Evolutionary conservation across 2,113 vertebrate genomes (phyloP), one percentile per base, ranked within the genome.

Genomic region (Lampris megalopsis): DNA sequence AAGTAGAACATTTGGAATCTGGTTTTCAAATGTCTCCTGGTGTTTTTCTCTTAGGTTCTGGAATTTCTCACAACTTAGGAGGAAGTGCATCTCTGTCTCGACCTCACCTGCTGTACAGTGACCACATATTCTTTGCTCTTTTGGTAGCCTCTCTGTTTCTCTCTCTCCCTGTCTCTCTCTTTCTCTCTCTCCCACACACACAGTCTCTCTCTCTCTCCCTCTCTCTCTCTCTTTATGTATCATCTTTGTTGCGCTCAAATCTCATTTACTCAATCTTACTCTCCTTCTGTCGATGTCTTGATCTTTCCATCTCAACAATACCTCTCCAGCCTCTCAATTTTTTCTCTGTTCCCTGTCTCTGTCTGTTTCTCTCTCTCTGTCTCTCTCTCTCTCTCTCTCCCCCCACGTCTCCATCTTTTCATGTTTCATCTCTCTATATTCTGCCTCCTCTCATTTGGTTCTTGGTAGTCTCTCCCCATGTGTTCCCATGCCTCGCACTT

Each of bases 401-500:
- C 3, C 1, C 57, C 72, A 62, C 66, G 79, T 68, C 75, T 45
- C 74, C 73, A 78, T 63, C 36, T 43, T 50, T 72, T 13, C 54
- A 73, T 82, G 56, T 77, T 2, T 62, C 59, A 10, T 62, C 9
- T 62, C 42, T 62, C 38, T 57, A 37, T 81, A 67, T 76, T 37
- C 65, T 69, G 57, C 68, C 68, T 85, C 67, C 40, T 58, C 24
- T 61, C 58, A 50, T 85, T 81, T 81, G 57, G 53, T 53, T 72
- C 42, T 54, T 63, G 35, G 67, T 68, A 75, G 47, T 82, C 84
- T 62, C 5, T 71, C 50, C 68, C 83, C 59, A 83, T 77, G 82
- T 50, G 63, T 40, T 60, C 58, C 8, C 36, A 38, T 37, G 9
- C 40, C 36, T 60, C 4, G 37, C 4, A 5, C 2, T 6, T 58